phyloP scores from a whole-genome alignment of 2,113 vertebrate species.

The Tenebrosternarchus preto region DNA sequence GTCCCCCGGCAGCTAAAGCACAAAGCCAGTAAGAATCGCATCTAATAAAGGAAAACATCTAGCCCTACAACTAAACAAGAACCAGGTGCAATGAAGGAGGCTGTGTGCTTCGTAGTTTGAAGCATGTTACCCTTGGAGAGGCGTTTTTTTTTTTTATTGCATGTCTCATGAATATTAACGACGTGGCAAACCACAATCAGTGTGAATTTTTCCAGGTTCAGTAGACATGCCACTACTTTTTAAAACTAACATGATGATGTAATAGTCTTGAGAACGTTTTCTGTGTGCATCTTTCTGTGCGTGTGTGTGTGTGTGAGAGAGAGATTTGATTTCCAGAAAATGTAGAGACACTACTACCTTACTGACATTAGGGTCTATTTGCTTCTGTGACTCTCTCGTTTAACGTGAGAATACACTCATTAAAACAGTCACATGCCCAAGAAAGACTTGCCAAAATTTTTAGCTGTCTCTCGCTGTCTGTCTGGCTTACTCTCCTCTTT shows the following conservation, averaged over 20 bases:
- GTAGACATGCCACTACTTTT: conserved; percentile 26
- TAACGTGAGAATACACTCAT: conserved; percentile 69
- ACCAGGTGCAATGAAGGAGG: conserved; percentile 45
- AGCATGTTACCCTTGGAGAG: conserved; percentile 57
- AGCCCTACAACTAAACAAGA: conserved; percentile 62
- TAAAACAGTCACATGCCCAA: conserved; percentile 73
- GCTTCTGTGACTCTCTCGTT: conserved; percentile 65
- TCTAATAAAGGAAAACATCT: conserved; percentile 73
- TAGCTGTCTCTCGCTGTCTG: conserved; percentile 32
- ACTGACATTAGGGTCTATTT: conserved; percentile 55
- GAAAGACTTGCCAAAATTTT: conserved; percentile 47
- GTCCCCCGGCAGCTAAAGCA: conserved; percentile 55
- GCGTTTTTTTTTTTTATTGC: conserved; percentile 35
- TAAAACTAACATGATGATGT: conserved; percentile 39
- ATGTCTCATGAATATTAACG: conserved; percentile 35
- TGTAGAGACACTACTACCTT: not conserved
- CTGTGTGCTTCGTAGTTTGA: conserved; percentile 64
- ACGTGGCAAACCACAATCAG: conserved; percentile 27
- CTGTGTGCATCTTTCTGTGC: conserved; percentile 10
- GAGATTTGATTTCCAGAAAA: conserved; percentile 15
- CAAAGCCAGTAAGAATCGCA: conserved; percentile 72
- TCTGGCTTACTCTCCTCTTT: conserved; percentile 48
- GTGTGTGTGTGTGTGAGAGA: conserved; percentile 20
- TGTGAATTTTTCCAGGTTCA: conserved; percentile 30
- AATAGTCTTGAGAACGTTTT: conserved; percentile 33